Evolutionary conservation across 2,888 invertebrate species (phyloP), one percentile per base, ranked within the genome.

Genomic region (Trichopoda pennipes): DNA sequence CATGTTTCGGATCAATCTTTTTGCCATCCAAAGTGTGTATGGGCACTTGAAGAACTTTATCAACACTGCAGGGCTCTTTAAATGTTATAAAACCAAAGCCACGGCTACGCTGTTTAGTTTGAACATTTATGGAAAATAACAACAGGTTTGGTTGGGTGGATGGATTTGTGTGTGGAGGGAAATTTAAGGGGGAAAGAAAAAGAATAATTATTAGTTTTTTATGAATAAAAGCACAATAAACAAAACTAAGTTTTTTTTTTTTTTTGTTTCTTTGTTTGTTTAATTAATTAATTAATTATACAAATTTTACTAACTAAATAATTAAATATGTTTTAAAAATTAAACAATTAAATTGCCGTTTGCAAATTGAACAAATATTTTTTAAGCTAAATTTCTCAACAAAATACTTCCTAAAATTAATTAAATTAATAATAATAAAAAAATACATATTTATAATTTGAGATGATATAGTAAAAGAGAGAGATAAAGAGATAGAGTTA

Each of bases 11-110:
- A 91, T 97, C 97, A 91, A 97, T 97, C 92, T 97, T 96, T 92
- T 97, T 97, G 84, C 97, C 97, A 91, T 97, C 97, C 86, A 97
- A 93, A 69, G 96, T 96, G 93, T 97, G 97, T 85, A 96, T 95
- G 78, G 96, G 96, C 86, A 97, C 96, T 87, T 96, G 96, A 74
- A 97, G 93, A 80, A 97, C 97, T 92, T 96, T 96, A 92, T 97
- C 97, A 85, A 97, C 97, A 88, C 96, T 95, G 86, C 95, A 94
- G 76, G 97, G 96, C 91, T 97, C 97, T 91, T 96, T 95, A 92
- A 97, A 97, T 88, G 97, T 97, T 92, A 97, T 97, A 93, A 97
- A 97, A 89, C 97, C 89, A 92, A 97, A 97, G 89, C 97, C 97
- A 91, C 97, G 95, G 93, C 97, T 97, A 91, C 97, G 95, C 97